These are phyloP conservation scores for Mythimna albipuncta DNA, from an alignment of 2,888 invertebrate genomes.

Conservation along the genomic window DNA sequence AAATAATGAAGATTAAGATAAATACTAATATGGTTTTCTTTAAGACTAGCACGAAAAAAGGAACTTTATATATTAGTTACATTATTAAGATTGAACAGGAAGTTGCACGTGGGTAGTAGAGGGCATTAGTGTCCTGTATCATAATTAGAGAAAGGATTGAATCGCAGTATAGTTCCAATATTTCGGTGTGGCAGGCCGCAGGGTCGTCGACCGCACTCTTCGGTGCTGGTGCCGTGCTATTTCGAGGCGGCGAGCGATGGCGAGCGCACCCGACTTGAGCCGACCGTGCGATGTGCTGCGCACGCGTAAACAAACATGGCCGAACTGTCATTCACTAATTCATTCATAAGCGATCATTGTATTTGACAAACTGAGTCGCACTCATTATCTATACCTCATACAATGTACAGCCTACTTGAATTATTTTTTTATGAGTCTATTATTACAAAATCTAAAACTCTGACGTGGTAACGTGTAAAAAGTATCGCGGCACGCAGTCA, in stretches of 20 bases:
- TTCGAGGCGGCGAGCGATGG: constrained; percentile 84
- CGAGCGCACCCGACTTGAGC: constrained; percentile 81
- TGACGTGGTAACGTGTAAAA: constrained; percentile 24
- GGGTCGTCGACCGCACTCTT: constrained; percentile 88
- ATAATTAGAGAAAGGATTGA: constrained; percentile 81
- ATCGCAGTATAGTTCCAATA: constrained; percentile 84
- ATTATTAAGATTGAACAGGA: constrained; percentile 55
- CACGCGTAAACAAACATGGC: constrained; percentile 90
- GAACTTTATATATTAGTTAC: constrained; percentile 16
- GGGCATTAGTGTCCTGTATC: constrained; percentile 72
- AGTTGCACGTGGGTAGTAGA: constrained; percentile 51
- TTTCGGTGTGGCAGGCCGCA: constrained; percentile 87
- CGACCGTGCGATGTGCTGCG: constrained; percentile 81
- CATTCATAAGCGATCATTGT: constrained; percentile 88
- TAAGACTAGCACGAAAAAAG: neutral
- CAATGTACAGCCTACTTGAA: constrained; percentile 49
- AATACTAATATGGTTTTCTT: neutral
- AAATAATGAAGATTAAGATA: neutral
- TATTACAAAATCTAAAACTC: constrained; percentile 33
- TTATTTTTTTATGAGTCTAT: constrained; percentile 45
- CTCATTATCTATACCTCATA: constrained; percentile 73
- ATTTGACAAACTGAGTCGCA: constrained; percentile 83
- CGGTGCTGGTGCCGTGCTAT: constrained; percentile 87
- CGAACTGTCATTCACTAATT: constrained; percentile 90
- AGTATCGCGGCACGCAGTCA: constrained; percentile 19